Evolutionary conservation across 2,113 vertebrate species (phyloP), one percentile per base, ranked within the genome.

Genomic region (Cyprinodon variegatus): DNA sequence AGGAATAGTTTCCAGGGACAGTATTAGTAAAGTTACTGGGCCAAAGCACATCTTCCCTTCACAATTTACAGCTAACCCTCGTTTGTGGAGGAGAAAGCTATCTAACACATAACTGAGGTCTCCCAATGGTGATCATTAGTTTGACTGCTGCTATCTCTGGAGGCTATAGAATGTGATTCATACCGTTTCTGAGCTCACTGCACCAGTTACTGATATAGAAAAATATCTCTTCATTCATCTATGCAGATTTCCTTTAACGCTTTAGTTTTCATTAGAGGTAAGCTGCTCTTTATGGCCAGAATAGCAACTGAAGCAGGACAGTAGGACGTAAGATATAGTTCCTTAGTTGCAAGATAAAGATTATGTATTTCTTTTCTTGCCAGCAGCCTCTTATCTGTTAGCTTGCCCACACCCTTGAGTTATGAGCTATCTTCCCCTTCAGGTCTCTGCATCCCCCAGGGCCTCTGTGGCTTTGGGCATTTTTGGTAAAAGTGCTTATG

Each of bases 401-500:
- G 50, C 50, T 57, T 57, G 17, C 50, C 20, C 7, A 74, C 79
- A 79, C 46, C 67, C 64, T 83, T 17, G 69, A 75, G 75, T 72
- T 70, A 65, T 1, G 7, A 50, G 17, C 68, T 63, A 10, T 13
- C 57, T 64, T 72, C 64, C 69, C 61, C 65, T 83, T 63, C 59
- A 48, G 80, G 79, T 70, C 65, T 11, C 65, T 68, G 53, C 48
- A 40, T 63, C 81, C 68, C 82, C 10, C 13, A 68, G 61, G 70
- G 65, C 45, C 17, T 43, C 11, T 57, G 76, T 57, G 75, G 72
- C 81, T 88, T 11, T 0, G 61, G 72, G 68, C 65, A 74, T 41
- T 71, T 71, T 10, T 22, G 66, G 78, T 82, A 88, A 83, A 91
- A 89, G 40, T 85, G 83, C 83, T 86, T 87, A 87, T 74, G 65